Base-by-base conservation (phyloP, 2,113 vertebrate species). In the Paraplagusia blochii region DNA sequence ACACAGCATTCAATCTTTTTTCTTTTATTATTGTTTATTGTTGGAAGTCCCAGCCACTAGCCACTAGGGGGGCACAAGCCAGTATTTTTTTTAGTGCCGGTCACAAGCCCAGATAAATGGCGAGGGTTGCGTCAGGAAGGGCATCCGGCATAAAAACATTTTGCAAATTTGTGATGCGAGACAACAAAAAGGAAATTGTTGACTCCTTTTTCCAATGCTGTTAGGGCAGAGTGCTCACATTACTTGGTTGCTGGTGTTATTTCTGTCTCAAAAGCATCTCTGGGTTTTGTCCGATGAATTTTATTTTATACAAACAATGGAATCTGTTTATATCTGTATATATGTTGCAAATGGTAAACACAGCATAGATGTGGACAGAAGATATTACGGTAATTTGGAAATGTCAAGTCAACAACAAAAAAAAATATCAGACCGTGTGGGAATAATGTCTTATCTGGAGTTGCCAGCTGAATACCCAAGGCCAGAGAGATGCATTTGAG, bases 311-410 rank as follows among this genome's bases (percentile, higher is more conserved):
- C 36, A 54, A 66, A 62, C 51, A 56, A 38, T 8, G 36, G 44
- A 11, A 42, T 29, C 22, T 29, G 22, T 6, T 2, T 29, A 51
- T 58, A 55, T 50, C 42, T 38, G 11, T 39, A 19, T 42, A 53
- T 66, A 49, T 46, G 57, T 51, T 62, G n/a, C 15, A 18, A 58
- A 39, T 47, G 16, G 38, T 35, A 59, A 69, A 57, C 47, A 7
- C 35, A 14, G 22, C 38, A 34, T 44, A 48, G 39, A 12, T n/a
- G 39, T 71, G 42, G 44, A 45, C 29, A 14, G 16, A 35, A 47
- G 35, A 58, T 52, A 29, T 53, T 50, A n/a, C n/a, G n/a, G n/a
- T n/a, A 63, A 16, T 3, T 14, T 29, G 11, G 40, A 57, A 77
- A 74, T 68, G 35, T 52, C 47, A 43, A 39, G 14, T 44, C 40